phyloP scores from a whole-genome alignment of 2,113 vertebrate genomes.

The rat (Rattus norvegicus) region DNA sequence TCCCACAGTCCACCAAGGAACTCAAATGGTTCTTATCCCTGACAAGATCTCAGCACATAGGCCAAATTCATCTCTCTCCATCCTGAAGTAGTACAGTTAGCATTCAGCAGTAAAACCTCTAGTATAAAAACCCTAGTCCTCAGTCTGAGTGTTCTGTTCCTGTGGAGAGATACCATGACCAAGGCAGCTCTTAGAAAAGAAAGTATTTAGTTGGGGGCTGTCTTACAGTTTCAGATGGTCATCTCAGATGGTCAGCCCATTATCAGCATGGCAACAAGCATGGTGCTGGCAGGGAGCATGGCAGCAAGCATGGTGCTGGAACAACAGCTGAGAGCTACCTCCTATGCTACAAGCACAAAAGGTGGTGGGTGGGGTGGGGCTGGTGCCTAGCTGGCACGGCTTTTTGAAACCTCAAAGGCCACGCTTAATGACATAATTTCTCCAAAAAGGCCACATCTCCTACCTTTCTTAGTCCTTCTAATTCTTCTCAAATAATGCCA shows the following conservation, averaged over 20 bases:
- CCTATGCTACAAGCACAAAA: too few relatives aligned
- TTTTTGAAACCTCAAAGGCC: not conserved
- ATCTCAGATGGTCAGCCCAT: not conserved
- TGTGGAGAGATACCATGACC: not conserved
- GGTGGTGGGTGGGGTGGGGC: too few relatives aligned
- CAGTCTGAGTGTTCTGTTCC: not conserved
- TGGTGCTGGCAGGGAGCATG: not conserved
- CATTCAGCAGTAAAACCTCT: not conserved
- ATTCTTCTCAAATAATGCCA: not conserved
- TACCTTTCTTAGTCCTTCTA: not conserved
- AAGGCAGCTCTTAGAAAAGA: not conserved
- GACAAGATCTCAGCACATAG: not conserved
- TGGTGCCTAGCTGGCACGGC: not conserved
- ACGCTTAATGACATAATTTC: not conserved
- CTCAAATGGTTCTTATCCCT: not conserved
- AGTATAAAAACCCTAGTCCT: not conserved
- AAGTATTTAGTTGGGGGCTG: too few relatives aligned
- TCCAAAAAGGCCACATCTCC: not conserved
- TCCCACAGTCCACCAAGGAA: not conserved
- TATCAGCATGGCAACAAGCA: not conserved
- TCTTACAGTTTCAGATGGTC: not conserved
- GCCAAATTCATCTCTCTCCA: not conserved
- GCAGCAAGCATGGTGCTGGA: too few relatives aligned
- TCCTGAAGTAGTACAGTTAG: not conserved
- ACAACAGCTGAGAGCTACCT: too few relatives aligned